Percentiles rank a stretch among this genome's conserved stretches.
phyloP scores from a whole-genome alignment of 92 coral and sea anemone genomes.

The Virgularia gustaviana region DNA sequence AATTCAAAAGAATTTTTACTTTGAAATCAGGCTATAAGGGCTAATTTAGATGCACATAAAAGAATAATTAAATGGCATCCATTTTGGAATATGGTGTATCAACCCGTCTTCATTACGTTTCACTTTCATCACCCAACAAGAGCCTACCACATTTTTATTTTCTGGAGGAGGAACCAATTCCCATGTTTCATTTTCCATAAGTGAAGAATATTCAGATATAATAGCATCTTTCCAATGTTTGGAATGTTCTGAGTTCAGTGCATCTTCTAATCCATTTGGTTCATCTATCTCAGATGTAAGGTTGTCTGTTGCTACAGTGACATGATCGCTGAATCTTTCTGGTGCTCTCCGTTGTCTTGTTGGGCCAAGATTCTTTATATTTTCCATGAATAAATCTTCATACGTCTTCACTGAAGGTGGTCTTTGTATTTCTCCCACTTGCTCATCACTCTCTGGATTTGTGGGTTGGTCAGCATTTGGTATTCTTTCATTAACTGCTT shows the following conservation, averaged over 20 bases:
- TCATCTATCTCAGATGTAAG: neutral
- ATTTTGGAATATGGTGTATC: no score
- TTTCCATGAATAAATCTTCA: neutral
- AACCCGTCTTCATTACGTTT: slow-evolving; percentile 52
- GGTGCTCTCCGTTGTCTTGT: neutral
- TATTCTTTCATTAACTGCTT: no score
- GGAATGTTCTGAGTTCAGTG: neutral
- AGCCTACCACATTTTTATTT: slow-evolving; percentile 35
- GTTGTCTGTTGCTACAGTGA: neutral
- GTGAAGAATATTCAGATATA: slow-evolving; percentile 48
- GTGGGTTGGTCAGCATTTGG: neutral
- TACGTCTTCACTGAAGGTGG: neutral
- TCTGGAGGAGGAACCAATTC: slow-evolving; percentile 57
- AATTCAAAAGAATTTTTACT: no score
- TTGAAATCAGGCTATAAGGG: no score
- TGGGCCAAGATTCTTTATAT: neutral
- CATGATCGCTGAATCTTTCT: neutral
- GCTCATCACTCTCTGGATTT: neutral
- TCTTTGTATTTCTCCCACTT: neutral
- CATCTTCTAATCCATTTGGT: neutral
- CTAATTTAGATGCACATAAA: no score
- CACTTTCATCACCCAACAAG: slow-evolving; percentile 59
- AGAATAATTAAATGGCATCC: no score
- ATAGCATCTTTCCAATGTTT: slow-evolving; percentile 1
- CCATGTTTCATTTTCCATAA: slow-evolving; percentile 54